Conservation (phyloP, 2,113 vertebrate species). For the Papio anubis region DNA sequence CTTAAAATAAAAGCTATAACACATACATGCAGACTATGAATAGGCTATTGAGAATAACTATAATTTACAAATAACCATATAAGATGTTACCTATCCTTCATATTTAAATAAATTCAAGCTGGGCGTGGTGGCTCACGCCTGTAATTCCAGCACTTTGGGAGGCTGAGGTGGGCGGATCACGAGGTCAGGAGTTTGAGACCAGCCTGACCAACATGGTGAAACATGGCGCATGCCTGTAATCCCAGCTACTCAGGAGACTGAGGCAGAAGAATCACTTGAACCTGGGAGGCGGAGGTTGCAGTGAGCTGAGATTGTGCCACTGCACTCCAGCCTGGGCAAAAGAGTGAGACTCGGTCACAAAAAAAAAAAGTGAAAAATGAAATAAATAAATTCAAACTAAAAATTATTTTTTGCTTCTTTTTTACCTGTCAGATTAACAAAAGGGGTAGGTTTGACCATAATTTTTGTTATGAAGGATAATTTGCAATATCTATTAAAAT, state of each 20-base stretch:
- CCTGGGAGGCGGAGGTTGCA: too few relatives aligned
- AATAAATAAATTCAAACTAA: background rate
- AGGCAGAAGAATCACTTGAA: background rate
- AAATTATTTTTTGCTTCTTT: background rate
- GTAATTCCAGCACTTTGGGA: background rate
- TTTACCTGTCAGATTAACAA: background rate
- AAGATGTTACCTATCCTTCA: background rate
- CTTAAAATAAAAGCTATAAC: background rate
- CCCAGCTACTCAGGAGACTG: background rate
- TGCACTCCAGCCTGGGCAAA: background rate
- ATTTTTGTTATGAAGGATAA: background rate
- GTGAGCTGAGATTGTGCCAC: background rate
- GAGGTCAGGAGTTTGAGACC: background rate
- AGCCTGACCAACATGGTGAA: background rate
- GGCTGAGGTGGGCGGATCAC: background rate
- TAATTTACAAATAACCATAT: background rate
- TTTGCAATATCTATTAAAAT: conserved; percentile 17
- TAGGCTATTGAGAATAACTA: background rate
- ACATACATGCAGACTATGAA: background rate
- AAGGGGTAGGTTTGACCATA: background rate
- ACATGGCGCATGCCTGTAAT: background rate
- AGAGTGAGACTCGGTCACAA: background rate
- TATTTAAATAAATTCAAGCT: conserved; percentile 9
- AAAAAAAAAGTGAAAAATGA: background rate
- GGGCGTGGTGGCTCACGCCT: background rate